Evolutionary conservation across 2,113 vertebrate genomes (phyloP), one percentile per base, ranked within the genome.

Genomic region (Leptosomus discolor): DNA sequence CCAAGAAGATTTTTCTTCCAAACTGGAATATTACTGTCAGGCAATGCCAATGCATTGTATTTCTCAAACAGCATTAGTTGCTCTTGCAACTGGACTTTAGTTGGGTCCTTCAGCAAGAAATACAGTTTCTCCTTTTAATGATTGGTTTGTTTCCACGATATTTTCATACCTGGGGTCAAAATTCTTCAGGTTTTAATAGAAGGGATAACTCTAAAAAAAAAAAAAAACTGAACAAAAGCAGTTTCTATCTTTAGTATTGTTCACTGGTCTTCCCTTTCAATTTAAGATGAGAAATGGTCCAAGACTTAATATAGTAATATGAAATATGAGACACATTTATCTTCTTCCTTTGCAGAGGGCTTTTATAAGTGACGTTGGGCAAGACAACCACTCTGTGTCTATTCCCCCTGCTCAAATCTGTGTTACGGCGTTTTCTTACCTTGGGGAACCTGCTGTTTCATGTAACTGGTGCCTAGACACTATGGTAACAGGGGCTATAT

Each of bases 401-500:
- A 29, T 68, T 64, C 5, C 4, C 12, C 5, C 5, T 15, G 46
- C 37, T 39, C 19, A 56, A 71, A 64, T 51, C 4, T 57, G 21
- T 61, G 24, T 68, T 41, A 6, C 1, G 29, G 43, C 18, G 36
- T 64, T 83, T 79, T 78, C 53, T 71, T 64, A 75, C n/a, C 43
- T 75, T 63, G 57, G 69, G 65, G 15, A 93, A 89, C 71, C 67
- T 94, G 64, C 17, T 50, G 7, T 82, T 87, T 82, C 67, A 54
- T 1, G 0, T 88, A 87, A 51, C 37, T 71, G 30, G 6, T 75
- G 48, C 22, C 63, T 85, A 73, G 82, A 50, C 68, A 19, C 74
- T 93, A 51, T 88, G 65, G 77, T 85, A 88, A 78, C 69, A 34
- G 45, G 29, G n/a, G 8, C 37, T 85, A 90, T 61, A 51, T 92